phyloP scores from a whole-genome alignment of 2,113 vertebrate species.

The Nothocercus nigrocapillus region DNA sequence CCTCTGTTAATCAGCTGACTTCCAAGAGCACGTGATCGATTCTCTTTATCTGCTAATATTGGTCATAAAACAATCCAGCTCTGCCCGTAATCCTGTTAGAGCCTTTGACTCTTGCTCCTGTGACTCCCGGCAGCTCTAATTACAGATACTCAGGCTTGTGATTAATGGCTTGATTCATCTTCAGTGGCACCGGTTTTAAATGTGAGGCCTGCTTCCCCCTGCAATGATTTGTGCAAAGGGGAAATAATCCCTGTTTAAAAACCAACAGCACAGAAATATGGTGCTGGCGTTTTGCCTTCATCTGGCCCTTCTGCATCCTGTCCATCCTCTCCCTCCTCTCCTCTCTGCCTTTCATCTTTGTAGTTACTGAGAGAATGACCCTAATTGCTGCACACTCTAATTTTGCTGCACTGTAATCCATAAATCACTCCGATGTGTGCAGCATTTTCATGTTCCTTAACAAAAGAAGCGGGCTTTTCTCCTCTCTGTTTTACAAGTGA shows the following conservation, averaged over 20 bases:
- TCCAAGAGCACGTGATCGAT: background rate
- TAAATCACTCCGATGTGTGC: background rate
- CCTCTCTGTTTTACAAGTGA: slow-evolving; percentile 53
- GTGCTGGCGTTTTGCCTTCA: background rate
- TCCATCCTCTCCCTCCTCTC: background rate
- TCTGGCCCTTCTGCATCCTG: slow-evolving; percentile 29
- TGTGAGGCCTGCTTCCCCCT: background rate
- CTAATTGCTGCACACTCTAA: slow-evolving; percentile 5
- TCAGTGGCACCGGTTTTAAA: slow-evolving; percentile 13
- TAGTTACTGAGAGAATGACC: background rate
- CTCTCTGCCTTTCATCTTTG: background rate
- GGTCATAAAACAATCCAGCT: slow-evolving; percentile 41
- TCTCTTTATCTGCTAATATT: slow-evolving; percentile 28
- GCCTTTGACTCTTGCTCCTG: slow-evolving; percentile 55
- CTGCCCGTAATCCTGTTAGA: slow-evolving; percentile 59
- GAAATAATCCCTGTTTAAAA: background rate
- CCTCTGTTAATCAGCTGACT: background rate
- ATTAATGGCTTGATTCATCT: slow-evolving; percentile 53
- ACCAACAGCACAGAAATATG: background rate
- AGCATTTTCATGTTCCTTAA: slow-evolving; percentile 31
- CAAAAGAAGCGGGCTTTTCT: slow-evolving; percentile 48
- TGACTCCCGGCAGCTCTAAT: slow-evolving; percentile 38
- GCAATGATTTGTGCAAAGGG: background rate
- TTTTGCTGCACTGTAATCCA: slow-evolving; percentile 41
- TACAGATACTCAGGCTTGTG: background rate